Conservation (phyloP, 1,140 invertebrate species). For the Dryas iulia region DNA sequence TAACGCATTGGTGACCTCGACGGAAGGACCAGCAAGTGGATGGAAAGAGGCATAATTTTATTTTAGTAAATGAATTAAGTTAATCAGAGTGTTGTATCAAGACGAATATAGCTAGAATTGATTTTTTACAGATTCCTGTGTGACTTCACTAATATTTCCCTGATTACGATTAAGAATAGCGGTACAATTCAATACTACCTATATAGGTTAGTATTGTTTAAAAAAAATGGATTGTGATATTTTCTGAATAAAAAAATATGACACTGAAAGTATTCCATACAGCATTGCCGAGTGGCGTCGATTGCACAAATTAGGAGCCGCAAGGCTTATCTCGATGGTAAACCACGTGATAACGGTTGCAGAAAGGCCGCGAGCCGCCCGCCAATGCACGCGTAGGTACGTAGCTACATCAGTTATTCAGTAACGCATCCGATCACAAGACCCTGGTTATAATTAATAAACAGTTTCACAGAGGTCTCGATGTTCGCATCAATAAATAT, state of each 20-base stretch:
- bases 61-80: too few species aligned
- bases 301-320: constrained; percentile 21
- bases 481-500: constrained; percentile 21
- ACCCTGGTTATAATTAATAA: constrained; percentile 22
- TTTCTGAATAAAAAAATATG: not conserved
- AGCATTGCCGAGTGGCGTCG: not conserved
- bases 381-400: not conserved
- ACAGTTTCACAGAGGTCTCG: constrained; percentile 18
- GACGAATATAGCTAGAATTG: too few species aligned
- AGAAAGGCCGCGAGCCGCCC: constrained; percentile 8
- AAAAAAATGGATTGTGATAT: not conserved
- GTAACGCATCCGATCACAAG: constrained; percentile 35
- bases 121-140: too few species aligned
- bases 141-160: too few species aligned
- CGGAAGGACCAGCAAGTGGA: too few species aligned
- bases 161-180: too few species aligned
- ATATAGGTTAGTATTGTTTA: too few species aligned
- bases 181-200: too few species aligned
- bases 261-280: not conserved
- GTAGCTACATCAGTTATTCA: constrained; percentile 10
- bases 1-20: too few species aligned
- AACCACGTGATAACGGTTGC: constrained; percentile 15
- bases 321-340: constrained; percentile 15
- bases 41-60: too few species aligned
- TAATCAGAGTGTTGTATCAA: too few species aligned